These are phyloP conservation scores for Tautogolabrus adspersus DNA, from an alignment of 2,113 vertebrate species.

Conservation along the genomic window DNA sequence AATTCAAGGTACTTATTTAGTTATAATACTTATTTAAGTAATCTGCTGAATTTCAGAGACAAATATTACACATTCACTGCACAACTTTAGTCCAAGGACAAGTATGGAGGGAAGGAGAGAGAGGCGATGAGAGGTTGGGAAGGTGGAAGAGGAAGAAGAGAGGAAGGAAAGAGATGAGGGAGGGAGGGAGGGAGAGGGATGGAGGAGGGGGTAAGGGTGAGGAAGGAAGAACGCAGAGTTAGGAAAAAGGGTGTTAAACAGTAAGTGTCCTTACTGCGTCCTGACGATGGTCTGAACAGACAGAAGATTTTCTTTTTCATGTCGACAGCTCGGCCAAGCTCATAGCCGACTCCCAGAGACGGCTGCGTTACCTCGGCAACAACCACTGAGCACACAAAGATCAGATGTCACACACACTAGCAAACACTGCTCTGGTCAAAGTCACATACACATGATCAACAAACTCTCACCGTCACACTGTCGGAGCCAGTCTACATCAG, in stretches of 20 bases:
- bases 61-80: no score
- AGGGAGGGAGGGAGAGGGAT: neutral
- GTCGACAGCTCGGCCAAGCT: slow-evolving; percentile 56
- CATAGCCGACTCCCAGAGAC: slow-evolving; percentile 74
- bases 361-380: slow-evolving; percentile 74
- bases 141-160: no score
- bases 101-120: no score
- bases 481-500: slow-evolving; percentile 64
- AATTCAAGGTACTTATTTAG: no score
- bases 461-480: slow-evolving; percentile 58
- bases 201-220: neutral
- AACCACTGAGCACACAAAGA: slow-evolving; percentile 47
- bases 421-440: neutral
- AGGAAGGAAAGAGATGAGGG: no score
- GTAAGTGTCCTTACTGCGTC: slow-evolving; percentile 59
- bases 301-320: slow-evolving; percentile 70
- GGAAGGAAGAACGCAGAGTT: no score
- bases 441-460: neutral
- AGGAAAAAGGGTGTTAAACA: neutral
- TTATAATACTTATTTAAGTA: no score
- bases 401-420: slow-evolving; percentile 19
- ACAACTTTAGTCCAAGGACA: no score
- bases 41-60: no score
- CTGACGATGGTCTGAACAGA: slow-evolving; percentile 67
- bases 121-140: no score